A percentile compares a stretch with the other conserved stretches of the same genome.
Evolutionary conservation across 2,797 vertebrate species (phyloP).

Genomic region (Lagodon rhomboides): DNA sequence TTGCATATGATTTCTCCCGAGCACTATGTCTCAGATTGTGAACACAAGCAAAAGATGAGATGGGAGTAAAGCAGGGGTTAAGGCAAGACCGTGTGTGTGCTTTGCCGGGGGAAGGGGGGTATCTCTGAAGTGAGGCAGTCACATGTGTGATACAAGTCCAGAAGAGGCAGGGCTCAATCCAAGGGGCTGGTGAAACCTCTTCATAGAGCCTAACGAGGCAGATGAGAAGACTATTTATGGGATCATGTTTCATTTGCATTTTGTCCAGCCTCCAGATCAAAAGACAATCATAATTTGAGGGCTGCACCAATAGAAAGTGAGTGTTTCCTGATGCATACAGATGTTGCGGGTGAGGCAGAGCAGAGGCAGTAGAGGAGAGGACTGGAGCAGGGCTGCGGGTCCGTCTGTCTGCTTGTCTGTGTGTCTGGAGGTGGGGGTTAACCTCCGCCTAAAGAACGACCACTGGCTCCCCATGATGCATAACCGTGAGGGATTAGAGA

Average conservation of each 20-base stretch:
- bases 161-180: slow-evolving; percentile 66
- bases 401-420: slow-evolving; percentile 66
- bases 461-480: slow-evolving; percentile 84
- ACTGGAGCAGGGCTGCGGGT: slow-evolving; percentile 55
- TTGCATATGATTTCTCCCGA: slow-evolving; percentile 55
- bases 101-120: slow-evolving; percentile 1
- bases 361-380: slow-evolving; percentile 57
- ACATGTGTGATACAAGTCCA: slow-evolving; percentile 76
- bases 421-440: slow-evolving; percentile 76
- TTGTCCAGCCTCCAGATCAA: slow-evolving; percentile 86
- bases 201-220: slow-evolving; percentile 83
- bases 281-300: slow-evolving; percentile 83
- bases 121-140: slow-evolving; percentile 79
- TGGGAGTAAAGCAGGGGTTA: slow-evolving; percentile 59
- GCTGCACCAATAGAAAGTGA: slow-evolving; percentile 83
- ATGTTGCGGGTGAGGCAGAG: slow-evolving; percentile 78
- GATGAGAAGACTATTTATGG: slow-evolving; percentile 86
- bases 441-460: slow-evolving; percentile 81
- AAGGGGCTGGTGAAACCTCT: slow-evolving; percentile 72
- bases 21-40: slow-evolving; percentile 65
- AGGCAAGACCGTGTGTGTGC: slow-evolving; percentile 30
- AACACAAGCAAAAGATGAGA: slow-evolving; percentile 66
- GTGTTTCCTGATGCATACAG: slow-evolving; percentile 85
- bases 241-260: slow-evolving; percentile 87
- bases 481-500: slow-evolving; percentile 86